Percentiles rank a stretch among this genome's conserved stretches.
phyloP scores from a whole-genome alignment of 2,888 invertebrate species.

The Nymphalis polychloros region DNA sequence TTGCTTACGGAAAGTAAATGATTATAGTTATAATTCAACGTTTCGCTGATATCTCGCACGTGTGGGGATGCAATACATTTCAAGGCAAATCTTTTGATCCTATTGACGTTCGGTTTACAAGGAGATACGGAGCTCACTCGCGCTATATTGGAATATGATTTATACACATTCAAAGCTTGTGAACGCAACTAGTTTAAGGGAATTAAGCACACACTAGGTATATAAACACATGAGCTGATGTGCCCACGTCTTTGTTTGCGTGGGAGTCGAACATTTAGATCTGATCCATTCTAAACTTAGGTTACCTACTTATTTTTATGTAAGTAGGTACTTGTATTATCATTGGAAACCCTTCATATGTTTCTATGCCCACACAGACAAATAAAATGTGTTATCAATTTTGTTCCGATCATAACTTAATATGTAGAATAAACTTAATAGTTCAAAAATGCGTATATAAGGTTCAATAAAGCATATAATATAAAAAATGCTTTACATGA shows the following conservation, averaged over 20 bases:
- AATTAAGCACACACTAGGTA: constrained; percentile 4
- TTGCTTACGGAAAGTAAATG: constrained; percentile 53
- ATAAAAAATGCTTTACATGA: too few species aligned
- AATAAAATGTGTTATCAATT: too few species aligned
- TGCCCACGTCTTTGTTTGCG: neutral
- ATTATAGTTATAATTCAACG: constrained; percentile 54
- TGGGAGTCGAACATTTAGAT: neutral
- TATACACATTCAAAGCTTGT: constrained; percentile 36
- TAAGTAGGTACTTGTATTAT: neutral
- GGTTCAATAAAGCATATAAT: too few species aligned
- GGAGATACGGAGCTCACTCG: constrained; percentile 29
- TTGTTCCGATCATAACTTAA: too few species aligned
- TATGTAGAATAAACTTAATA: too few species aligned
- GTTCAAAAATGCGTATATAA: too few species aligned
- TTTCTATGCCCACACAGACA: too few species aligned
- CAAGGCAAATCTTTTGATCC: constrained; percentile 56
- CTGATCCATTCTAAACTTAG: neutral
- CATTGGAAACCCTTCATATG: too few species aligned
- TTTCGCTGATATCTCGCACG: constrained; percentile 50
- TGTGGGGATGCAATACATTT: constrained; percentile 47
- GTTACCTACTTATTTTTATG: too few species aligned
- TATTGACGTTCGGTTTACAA: constrained; percentile 46
- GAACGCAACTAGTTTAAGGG: constrained; percentile 16
- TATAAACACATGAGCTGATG: neutral
- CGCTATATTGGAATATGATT: constrained; percentile 43